phyloP scores from a whole-genome alignment of 2,888 invertebrate species.

The Harpalus rufipes region DNA sequence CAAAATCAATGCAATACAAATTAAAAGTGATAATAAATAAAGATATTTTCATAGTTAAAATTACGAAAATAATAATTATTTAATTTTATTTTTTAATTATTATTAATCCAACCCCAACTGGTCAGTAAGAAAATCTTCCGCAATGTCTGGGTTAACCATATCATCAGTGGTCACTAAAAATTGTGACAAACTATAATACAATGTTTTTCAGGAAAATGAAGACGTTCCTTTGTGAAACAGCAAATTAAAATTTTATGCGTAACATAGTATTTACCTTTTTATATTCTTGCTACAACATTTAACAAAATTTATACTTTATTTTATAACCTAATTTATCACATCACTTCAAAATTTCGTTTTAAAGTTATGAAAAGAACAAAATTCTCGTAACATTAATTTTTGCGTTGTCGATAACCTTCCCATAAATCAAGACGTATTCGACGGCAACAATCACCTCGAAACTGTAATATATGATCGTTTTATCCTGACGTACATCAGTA shows the following conservation, averaged over 20 bases:
- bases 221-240: too few species aligned
- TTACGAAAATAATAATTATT: too few species aligned
- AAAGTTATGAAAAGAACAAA: conserved; percentile 7
- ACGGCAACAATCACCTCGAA: conserved; percentile 28
- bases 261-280: neutral
- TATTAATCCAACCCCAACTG: too few species aligned
- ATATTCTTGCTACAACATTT: neutral
- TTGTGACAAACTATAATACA: too few species aligned
- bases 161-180: too few species aligned
- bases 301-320: neutral
- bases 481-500: conserved; percentile 21
- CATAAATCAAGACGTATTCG: conserved; percentile 23
- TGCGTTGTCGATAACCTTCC: conserved; percentile 20
- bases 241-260: neutral
- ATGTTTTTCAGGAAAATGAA: too few species aligned
- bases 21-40: too few species aligned
- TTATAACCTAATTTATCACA: neutral
- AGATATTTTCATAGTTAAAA: too few species aligned
- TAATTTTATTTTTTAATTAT: too few species aligned
- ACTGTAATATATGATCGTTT: conserved; percentile 34
- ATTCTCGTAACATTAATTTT: conserved; percentile 10
- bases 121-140: too few species aligned
- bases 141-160: too few species aligned
- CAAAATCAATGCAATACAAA: too few species aligned
- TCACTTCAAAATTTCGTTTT: neutral